Conservation (phyloP, 2,888 invertebrate species). For the Synanthedon andrenaeformis region DNA sequence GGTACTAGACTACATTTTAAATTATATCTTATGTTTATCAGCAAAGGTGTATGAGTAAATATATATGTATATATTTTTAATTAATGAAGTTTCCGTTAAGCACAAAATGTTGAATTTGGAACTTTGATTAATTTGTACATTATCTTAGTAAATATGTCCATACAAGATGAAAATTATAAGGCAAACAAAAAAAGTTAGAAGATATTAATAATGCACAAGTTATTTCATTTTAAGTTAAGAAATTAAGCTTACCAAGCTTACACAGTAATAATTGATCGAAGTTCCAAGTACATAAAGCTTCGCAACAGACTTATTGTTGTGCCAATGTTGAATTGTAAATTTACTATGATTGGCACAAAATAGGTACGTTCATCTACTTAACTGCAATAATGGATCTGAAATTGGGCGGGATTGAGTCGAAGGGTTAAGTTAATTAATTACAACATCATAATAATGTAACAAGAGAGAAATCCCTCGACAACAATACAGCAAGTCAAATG, state of each 20-base stretch:
- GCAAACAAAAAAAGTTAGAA: no score
- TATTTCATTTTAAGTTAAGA: no score
- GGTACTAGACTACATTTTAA: no score
- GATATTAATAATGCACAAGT: no score
- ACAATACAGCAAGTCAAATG: constrained; percentile 65
- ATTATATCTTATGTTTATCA: no score
- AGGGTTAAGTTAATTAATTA: constrained; percentile 23
- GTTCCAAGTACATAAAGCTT: neutral
- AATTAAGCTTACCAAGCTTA: neutral
- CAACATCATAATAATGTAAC: constrained; percentile 22
- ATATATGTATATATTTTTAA: no score
- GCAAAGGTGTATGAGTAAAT: no score
- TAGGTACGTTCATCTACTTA: neutral
- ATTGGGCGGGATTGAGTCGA: constrained; percentile 31
- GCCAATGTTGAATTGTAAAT: neutral
- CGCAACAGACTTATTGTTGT: neutral
- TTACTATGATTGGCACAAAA: neutral
- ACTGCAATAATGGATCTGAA: constrained; percentile 3
- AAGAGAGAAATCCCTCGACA: constrained; percentile 45
- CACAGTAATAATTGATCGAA: neutral
- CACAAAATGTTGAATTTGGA: no score
- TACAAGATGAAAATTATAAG: no score
- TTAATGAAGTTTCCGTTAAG: no score
- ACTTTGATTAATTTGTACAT: no score
- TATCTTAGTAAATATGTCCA: no score